Percentiles rank a stretch among this genome's conserved stretches.
Evolutionary conservation across 2,888 invertebrate species (phyloP).

Genomic region (Lithophane semibrunnea): DNA sequence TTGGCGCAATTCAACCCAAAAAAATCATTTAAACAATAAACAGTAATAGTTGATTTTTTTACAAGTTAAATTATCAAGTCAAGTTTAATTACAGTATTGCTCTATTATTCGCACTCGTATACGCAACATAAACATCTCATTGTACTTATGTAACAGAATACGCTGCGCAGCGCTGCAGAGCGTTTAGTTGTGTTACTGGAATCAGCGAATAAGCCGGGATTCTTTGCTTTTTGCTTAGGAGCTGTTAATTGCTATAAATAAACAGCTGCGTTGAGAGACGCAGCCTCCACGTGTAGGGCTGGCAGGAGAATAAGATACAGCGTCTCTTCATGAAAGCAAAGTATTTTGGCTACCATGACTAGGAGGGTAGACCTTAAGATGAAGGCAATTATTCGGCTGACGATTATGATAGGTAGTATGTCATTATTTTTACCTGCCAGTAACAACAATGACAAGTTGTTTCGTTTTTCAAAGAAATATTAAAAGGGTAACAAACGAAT

Average conservation of each 20-base stretch:
- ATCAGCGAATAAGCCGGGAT: constrained; percentile 38
- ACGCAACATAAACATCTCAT: constrained; percentile 4
- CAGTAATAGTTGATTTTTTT: not conserved
- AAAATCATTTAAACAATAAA: not conserved
- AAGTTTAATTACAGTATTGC: constrained; percentile 1
- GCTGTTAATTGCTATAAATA: constrained; percentile 56
- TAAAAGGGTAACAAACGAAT: constrained; percentile 8
- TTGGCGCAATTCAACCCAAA: not conserved
- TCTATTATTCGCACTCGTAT: not conserved
- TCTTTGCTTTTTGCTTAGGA: constrained; percentile 53
- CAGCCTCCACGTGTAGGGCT: constrained; percentile 34
- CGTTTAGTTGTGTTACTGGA: constrained; percentile 48
- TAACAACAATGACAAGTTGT: not conserved
- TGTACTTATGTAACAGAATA: constrained; percentile 3
- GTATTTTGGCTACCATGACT: no score
- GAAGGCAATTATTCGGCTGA: not conserved
- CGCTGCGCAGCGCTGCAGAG: constrained; percentile 36
- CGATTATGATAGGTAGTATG: not conserved
- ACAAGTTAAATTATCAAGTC: no score
- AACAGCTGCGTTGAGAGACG: constrained; percentile 52
- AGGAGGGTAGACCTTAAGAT: not conserved
- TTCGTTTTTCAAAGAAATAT: no score
- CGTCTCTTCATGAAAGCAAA: not conserved
- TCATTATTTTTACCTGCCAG: not conserved
- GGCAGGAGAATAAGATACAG: not conserved